These are phyloP conservation scores for Holothuria scabra DNA, from an alignment of 53 echinoderm and acorn worm genomes.

Conservation along the genomic window DNA sequence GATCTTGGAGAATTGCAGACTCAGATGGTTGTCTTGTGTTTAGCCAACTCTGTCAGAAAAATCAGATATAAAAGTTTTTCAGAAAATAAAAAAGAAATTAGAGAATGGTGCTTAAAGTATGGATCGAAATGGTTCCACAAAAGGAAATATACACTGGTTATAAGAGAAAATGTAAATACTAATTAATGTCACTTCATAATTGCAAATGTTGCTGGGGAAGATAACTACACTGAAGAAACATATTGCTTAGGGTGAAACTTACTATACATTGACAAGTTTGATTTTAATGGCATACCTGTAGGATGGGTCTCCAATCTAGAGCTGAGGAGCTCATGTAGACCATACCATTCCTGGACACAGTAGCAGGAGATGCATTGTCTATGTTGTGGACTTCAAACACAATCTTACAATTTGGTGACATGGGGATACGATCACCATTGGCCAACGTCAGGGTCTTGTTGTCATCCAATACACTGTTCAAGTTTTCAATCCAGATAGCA, in stretches of 20 bases:
- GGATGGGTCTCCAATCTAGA: constrained; percentile 94
- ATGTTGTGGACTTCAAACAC: constrained; percentile 99
- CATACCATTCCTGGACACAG: constrained; percentile 99
- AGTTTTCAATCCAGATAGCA: constrained; percentile 99
- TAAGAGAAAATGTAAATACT: too few relatives aligned
- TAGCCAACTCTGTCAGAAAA: constrained; percentile 80
- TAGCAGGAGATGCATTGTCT: constrained; percentile 99
- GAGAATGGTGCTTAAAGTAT: neutral
- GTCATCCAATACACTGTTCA: constrained; percentile 97
- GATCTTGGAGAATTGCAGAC: constrained; percentile 73
- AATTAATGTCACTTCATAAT: too few relatives aligned
- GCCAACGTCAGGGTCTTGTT: constrained; percentile 96
- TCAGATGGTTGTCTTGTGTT: constrained; percentile 76
- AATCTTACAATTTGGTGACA: constrained; percentile 98
- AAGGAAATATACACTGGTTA: too few relatives aligned
- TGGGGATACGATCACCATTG: constrained; percentile 97
- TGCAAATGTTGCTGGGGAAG: too few relatives aligned
- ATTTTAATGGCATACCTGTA: constrained; percentile 59
- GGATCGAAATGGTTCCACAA: too few relatives aligned
- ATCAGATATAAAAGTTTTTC: neutral
- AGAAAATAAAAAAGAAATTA: neutral
- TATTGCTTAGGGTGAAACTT: too few relatives aligned
- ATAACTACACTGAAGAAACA: too few relatives aligned
- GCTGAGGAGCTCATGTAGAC: constrained; percentile 98
- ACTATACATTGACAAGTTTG: too few relatives aligned